These are phyloP conservation scores for Morus bassanus DNA, from an alignment of 2,797 vertebrate genomes.

Conservation along the genomic window DNA sequence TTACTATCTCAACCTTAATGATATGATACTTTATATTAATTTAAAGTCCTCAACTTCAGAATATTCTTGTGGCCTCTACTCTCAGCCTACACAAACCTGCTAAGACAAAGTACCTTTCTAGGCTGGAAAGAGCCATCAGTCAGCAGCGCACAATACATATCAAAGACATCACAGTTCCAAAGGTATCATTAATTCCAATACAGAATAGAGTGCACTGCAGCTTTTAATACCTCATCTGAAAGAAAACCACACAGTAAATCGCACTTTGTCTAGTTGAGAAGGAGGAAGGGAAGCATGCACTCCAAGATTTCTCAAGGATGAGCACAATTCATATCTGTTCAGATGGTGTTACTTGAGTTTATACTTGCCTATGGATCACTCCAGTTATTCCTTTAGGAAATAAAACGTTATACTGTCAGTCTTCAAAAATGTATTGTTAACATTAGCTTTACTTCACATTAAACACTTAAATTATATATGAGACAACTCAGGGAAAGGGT, in stretches of 20 bases:
- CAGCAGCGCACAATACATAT: neutral
- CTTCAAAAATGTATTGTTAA: constrained; percentile 32
- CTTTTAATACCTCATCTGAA: constrained; percentile 33
- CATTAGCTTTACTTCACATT: constrained; percentile 46
- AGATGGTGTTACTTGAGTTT: neutral
- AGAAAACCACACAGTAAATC: constrained; percentile 30
- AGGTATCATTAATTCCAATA: constrained; percentile 6
- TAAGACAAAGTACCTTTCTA: neutral
- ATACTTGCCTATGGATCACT: constrained; percentile 35
- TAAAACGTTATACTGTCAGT: constrained; percentile 5
- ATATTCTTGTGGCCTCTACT: neutral
- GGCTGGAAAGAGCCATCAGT: constrained; percentile 36
- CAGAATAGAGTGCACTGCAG: constrained; percentile 13
- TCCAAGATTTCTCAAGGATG: neutral
- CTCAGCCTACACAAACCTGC: neutral
- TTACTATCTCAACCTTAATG: constrained; percentile 5
- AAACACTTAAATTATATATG: constrained; percentile 53
- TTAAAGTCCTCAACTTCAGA: constrained; percentile 1
- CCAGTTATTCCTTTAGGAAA: constrained; percentile 50
- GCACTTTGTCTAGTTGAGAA: neutral
- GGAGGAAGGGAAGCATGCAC: neutral
- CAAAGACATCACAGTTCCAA: constrained; percentile 6
- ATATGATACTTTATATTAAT: neutral
- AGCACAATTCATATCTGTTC: constrained; percentile 3
- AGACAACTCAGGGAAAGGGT: neutral